Evolutionary conservation across 2,113 vertebrate genomes (phyloP), one percentile per base, ranked within the genome.

Genomic region (Todiramphus chloris): DNA sequence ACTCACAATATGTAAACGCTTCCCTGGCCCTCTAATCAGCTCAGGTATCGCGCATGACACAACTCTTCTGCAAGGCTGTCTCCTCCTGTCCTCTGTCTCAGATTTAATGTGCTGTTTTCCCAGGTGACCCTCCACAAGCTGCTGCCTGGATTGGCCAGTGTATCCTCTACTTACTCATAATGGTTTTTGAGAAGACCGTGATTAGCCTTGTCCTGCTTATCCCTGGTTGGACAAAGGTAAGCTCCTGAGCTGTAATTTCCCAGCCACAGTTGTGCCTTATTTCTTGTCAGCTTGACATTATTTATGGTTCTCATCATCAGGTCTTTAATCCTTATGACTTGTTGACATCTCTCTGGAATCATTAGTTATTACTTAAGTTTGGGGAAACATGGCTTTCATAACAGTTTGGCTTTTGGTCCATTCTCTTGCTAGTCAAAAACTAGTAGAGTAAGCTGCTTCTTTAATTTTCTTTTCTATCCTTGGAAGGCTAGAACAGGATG

Each of bases 171-270:
- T 96, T 99, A 95, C 96, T 98, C 80, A 98, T 98, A 70, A 96
- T 98, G 98, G 97, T 97, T 83, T 95, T 98, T 95, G 98, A 98
- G 97, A 99, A 98, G 94, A 97, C 95, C 3, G 94, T 97, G 51
- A 94, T 98, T 78, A 98, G 94, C 76, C 95, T 98, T 83, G 97
- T 98, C 77, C 94, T 98, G 79, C 97, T 99, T 67, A 94, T 98
- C 67, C 98, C 98, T 8, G 97, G 98, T 6, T 98, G 98, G 98
- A 98, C 97, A 83, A 98, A 97, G 63, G 98, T 98, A 97, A 98
- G 97, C 41, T 60, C 21, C 58, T 16, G 16, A 14, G 20, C 12
- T 28, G 43, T 46, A 1, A 16, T 60, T 63, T 44, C 43, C 39
- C 41, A 73, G 16, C 4, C 4, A 14, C 17, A 37, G n/a, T 39